phyloP scores from a whole-genome alignment of 2,797 vertebrate genomes.

The Myotis daubentonii region DNA sequence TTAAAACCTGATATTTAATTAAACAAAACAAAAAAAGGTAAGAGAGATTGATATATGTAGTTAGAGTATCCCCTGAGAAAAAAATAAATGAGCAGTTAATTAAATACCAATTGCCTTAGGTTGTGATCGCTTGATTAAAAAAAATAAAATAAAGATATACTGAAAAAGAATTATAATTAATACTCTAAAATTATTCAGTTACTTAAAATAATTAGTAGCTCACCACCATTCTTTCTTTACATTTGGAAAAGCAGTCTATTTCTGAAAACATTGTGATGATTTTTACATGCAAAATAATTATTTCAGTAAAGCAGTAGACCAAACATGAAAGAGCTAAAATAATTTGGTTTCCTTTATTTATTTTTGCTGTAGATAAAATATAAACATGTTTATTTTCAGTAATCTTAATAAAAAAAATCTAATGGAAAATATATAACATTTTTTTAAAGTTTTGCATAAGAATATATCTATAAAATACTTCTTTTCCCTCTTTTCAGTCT shows the following conservation, averaged over 20 bases:
- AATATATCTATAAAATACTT: not conserved
- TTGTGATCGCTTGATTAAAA: conserved; percentile 5
- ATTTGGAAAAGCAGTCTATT: not conserved
- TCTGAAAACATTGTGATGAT: not conserved
- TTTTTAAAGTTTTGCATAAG: not conserved
- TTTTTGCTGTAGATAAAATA: not conserved
- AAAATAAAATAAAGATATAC: not conserved
- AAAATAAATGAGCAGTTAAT: not conserved
- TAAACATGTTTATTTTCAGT: not conserved
- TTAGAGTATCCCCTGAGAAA: not conserved
- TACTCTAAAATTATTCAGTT: not conserved
- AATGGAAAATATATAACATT: not conserved
- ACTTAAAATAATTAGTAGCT: conserved; percentile 33
- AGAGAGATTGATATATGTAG: not conserved
- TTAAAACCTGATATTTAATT: conserved; percentile 46
- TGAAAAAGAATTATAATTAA: not conserved
- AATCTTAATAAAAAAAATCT: not conserved
- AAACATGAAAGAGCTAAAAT: not conserved
- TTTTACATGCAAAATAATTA: not conserved
- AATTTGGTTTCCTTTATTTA: not conserved
- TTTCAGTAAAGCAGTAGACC: not conserved
- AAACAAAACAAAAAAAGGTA: conserved; percentile 24
- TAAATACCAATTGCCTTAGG: not conserved
- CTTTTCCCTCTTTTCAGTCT: not conserved
- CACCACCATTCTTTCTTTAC: not conserved